Evolutionary conservation across 2,797 vertebrate genomes (phyloP).

Genomic region (Huso huso): DNA sequence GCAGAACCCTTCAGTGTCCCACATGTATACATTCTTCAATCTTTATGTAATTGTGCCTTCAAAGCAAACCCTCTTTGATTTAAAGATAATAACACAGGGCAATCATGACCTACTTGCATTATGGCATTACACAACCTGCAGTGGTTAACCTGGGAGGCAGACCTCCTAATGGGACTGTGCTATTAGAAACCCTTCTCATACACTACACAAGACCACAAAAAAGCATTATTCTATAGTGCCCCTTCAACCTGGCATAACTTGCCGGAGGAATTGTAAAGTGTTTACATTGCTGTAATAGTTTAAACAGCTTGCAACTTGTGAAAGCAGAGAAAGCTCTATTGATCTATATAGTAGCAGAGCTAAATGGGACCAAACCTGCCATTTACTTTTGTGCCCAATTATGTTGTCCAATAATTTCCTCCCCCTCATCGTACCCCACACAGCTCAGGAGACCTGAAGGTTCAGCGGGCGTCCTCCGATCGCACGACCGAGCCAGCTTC

Average conservation of each 20-base stretch:
- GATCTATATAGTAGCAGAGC: too few relatives aligned
- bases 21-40: not conserved
- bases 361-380: too few relatives aligned
- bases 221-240: not conserved
- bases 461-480: too few relatives aligned
- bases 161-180: not conserved
- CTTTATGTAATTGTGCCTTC: not conserved
- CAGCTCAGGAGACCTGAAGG: too few relatives aligned
- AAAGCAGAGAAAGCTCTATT: too few relatives aligned
- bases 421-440: too few relatives aligned
- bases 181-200: not conserved
- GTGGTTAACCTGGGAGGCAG: slow-evolving; percentile 5
- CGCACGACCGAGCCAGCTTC: too few relatives aligned
- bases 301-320: too few relatives aligned
- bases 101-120: not conserved
- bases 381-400: too few relatives aligned
- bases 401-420: too few relatives aligned
- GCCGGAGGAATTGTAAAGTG: too few relatives aligned
- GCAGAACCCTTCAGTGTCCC: not conserved
- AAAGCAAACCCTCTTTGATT: not conserved
- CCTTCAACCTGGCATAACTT: not conserved
- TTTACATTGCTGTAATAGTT: too few relatives aligned
- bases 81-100: not conserved
- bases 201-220: not conserved
- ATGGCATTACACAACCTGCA: not conserved